phyloP scores from a whole-genome alignment of 1,140 invertebrate genomes.

The Drosophila ficusphila region DNA sequence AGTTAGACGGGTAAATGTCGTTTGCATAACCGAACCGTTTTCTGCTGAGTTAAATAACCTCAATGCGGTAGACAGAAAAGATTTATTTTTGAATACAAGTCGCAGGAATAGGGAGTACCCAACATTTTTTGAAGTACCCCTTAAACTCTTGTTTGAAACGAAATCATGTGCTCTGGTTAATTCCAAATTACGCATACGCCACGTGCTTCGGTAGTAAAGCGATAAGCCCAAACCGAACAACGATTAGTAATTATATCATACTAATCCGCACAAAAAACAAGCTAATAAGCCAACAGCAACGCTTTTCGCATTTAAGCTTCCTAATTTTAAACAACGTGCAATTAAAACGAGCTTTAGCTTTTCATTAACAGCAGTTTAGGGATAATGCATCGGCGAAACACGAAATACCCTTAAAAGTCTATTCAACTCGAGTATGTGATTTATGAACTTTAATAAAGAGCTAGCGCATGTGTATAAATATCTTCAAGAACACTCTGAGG shows the following conservation, averaged over 20 bases:
- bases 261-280: background rate
- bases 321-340: slow-evolving; percentile 1
- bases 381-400: background rate
- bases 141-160: too few relatives aligned
- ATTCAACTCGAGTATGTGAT: background rate
- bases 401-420: background rate
- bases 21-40: slow-evolving; percentile 33
- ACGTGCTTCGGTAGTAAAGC: slow-evolving; percentile 12
- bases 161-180: background rate
- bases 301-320: background rate
- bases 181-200: slow-evolving; percentile 31
- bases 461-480: background rate
- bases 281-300: slow-evolving; percentile 1
- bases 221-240: slow-evolving; percentile 8
- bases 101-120: too few relatives aligned
- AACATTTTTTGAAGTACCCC: too few relatives aligned
- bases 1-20: slow-evolving; percentile 26
- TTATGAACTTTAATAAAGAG: background rate
- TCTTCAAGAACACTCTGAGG: background rate
- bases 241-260: slow-evolving; percentile 16
- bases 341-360: slow-evolving; percentile 8
- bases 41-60: slow-evolving; percentile 27
- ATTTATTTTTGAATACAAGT: too few relatives aligned
- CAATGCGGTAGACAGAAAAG: too few relatives aligned
- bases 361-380: slow-evolving; percentile 20